Conservation (phyloP, 2,888 invertebrate species). For the Habroteleia sp. region DNA sequence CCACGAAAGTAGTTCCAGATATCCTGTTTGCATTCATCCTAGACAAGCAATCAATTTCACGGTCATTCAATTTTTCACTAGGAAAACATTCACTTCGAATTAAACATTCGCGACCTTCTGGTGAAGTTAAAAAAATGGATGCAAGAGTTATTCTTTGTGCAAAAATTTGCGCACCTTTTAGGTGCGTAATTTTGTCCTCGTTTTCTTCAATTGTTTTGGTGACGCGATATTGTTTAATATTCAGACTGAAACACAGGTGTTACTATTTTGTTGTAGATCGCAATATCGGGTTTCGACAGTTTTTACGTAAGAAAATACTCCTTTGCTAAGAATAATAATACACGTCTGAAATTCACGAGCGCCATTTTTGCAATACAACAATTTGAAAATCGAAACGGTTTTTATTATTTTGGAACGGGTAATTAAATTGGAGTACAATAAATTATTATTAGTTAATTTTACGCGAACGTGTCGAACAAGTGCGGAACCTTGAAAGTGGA, state of each 20-base stretch:
- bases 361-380: background rate
- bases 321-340: constrained; percentile 25
- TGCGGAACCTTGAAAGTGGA: constrained; percentile 24
- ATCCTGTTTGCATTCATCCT: too few relatives aligned
- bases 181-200: too few relatives aligned
- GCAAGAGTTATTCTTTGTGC: too few relatives aligned
- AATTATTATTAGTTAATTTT: constrained; percentile 17
- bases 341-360: background rate
- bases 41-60: constrained; percentile 15
- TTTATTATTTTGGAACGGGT: background rate
- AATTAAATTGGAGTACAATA: constrained; percentile 1
- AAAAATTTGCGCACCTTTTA: too few relatives aligned
- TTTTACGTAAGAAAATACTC: constrained; percentile 25
- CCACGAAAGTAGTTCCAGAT: too few relatives aligned
- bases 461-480: constrained; percentile 4
- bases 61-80: constrained; percentile 18
- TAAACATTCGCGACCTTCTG: constrained; percentile 22
- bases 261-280: constrained; percentile 10
- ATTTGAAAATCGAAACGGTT: background rate
- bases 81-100: constrained; percentile 31
- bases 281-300: constrained; percentile 16
- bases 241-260: constrained; percentile 1
- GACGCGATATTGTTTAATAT: constrained; percentile 13
- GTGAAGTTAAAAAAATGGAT: too few relatives aligned
- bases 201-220: constrained; percentile 16